Conservation (phyloP, 2,888 invertebrate species). For the Catocala sponsa region DNA sequence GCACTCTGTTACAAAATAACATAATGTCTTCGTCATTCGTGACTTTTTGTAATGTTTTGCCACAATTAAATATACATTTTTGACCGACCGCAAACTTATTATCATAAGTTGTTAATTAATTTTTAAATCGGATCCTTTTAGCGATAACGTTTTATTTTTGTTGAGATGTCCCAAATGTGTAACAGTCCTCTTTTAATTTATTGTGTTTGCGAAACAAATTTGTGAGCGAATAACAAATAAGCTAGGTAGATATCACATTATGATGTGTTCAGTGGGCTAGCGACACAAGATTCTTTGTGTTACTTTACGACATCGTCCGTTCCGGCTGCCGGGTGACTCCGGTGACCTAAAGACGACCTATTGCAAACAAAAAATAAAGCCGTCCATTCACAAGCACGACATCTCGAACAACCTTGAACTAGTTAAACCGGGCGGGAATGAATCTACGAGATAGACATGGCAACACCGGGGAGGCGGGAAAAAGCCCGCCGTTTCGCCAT, state of each 20-base stretch:
- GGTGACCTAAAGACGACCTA: constrained; percentile 83
- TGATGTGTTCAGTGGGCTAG: constrained; percentile 48
- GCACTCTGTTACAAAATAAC: constrained; percentile 83
- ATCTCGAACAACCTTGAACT: constrained; percentile 80
- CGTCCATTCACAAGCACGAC: constrained; percentile 74
- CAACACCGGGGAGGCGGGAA: constrained; percentile 65
- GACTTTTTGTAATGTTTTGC: constrained; percentile 74
- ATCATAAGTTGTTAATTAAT: constrained; percentile 82
- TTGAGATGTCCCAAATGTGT: constrained; percentile 63
- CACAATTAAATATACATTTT: constrained; percentile 77
- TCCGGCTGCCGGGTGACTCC: constrained; percentile 75
- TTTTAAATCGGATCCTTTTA: constrained; percentile 74
- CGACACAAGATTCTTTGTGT: constrained; percentile 70
- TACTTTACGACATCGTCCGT: constrained; percentile 66
- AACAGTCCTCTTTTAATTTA: constrained; percentile 63
- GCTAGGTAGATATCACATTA: constrained; percentile 50
- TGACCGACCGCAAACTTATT: constrained; percentile 72
- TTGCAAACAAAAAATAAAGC: constrained; percentile 78
- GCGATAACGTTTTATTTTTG: constrained; percentile 64
- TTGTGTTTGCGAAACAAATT: constrained; percentile 64
- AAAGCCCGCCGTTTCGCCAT: constrained; percentile 72
- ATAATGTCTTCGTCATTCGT: constrained; percentile 74
- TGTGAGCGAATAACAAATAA: constrained; percentile 53
- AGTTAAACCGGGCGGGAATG: constrained; percentile 79
- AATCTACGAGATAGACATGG: constrained; percentile 71